A percentile compares a stretch with the other conserved stretches of the same genome.
Evolutionary conservation across 1,140 invertebrate species (phyloP).

Genomic region (Trichomalopsis sarcophagae): DNA sequence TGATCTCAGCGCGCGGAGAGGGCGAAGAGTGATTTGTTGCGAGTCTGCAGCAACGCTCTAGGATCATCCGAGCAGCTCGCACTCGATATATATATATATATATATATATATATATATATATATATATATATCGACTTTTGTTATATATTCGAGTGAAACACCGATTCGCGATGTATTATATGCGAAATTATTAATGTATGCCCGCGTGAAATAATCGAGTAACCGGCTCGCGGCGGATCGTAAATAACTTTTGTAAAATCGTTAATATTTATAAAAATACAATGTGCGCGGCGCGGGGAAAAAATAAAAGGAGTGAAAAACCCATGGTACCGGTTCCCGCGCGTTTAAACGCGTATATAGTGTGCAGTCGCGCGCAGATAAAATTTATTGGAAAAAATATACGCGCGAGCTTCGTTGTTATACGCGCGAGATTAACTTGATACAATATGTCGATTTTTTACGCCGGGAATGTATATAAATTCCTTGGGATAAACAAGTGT

Average conservation of each 20-base stretch:
- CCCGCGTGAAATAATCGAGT: neutral
- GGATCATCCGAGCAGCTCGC: too few relatives aligned
- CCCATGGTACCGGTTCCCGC: constrained; percentile 23
- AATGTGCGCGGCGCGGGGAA: constrained; percentile 11
- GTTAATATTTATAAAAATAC: constrained; percentile 42
- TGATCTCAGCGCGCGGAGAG: neutral
- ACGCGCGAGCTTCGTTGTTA: neutral
- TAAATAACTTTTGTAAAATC: constrained; percentile 41
- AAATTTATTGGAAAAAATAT: constrained; percentile 32
- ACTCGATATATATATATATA: too few relatives aligned
- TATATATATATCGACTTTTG: too few relatives aligned
- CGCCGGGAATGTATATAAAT: neutral
- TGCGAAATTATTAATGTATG: constrained; percentile 35
- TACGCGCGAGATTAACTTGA: constrained; percentile 14
- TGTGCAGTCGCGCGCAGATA: neutral
- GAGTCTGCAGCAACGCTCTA: too few relatives aligned
- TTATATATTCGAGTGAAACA: too few relatives aligned
- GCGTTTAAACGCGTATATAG: neutral
- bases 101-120: too few relatives aligned
- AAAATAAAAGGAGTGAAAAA: neutral
- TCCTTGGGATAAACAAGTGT: constrained; percentile 5
- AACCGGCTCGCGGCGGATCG: neutral
- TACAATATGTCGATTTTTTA: constrained; percentile 10
- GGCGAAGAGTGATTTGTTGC: constrained; percentile 27
- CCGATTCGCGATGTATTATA: neutral